phyloP scores from a whole-genome alignment of 2,888 invertebrate genomes.

The Limnephilus auricula region DNA sequence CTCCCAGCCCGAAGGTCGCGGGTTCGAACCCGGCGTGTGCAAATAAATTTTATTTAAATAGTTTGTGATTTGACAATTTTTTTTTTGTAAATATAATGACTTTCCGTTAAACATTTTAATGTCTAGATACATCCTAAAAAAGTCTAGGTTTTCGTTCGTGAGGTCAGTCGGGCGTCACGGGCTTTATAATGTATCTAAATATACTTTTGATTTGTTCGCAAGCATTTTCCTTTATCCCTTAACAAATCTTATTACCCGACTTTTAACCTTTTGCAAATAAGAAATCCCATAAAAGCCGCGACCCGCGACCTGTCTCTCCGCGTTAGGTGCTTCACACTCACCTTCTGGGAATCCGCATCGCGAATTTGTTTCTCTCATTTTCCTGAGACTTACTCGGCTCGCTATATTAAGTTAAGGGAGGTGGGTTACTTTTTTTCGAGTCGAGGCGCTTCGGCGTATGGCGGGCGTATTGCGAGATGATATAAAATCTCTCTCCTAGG shows the following conservation, averaged over 20 bases:
- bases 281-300: constrained; percentile 16
- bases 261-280: constrained; percentile 4
- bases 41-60: neutral
- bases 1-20: too few species aligned
- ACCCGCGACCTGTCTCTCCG: constrained; percentile 16
- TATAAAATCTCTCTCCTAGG: constrained; percentile 34
- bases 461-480: constrained; percentile 27
- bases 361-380: constrained; percentile 45
- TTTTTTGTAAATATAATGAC: neutral
- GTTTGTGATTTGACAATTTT: too few species aligned
- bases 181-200: neutral
- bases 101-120: neutral
- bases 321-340: constrained; percentile 4
- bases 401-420: constrained; percentile 41
- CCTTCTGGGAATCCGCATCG: constrained; percentile 11
- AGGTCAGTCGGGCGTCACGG: neutral
- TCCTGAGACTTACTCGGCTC: constrained; percentile 31
- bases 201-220: neutral
- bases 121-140: neutral
- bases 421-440: neutral
- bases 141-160: neutral
- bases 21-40: too few species aligned
- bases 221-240: constrained; percentile 31
- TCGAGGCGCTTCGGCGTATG: constrained; percentile 17
- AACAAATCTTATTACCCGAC: constrained; percentile 29